phyloP scores from a whole-genome alignment of 2,797 vertebrate species.

The Trachops cirrhosus region DNA sequence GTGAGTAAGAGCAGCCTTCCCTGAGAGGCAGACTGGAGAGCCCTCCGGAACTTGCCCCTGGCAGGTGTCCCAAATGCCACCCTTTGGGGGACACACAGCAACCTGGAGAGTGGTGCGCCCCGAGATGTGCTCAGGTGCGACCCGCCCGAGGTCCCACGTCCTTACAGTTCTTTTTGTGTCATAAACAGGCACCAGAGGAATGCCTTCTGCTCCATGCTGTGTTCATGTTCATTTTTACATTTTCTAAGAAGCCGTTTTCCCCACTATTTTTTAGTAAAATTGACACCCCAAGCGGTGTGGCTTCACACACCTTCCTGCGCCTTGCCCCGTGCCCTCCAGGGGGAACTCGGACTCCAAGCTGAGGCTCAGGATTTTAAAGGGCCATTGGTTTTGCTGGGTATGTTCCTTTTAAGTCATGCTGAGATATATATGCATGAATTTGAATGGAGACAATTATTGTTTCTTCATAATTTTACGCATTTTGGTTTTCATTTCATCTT shows the following conservation, averaged over 20 bases:
- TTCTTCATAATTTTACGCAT: slow-evolving; percentile 1
- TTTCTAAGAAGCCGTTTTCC: background rate
- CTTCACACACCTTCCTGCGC: background rate
- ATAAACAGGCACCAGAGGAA: background rate
- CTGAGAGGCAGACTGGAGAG: background rate
- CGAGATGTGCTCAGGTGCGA: background rate
- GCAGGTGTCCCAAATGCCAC: background rate
- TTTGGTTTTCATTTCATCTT: slow-evolving; percentile 21
- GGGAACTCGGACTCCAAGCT: background rate
- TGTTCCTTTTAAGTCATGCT: background rate
- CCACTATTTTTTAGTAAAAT: background rate
- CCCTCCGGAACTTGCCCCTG: background rate
- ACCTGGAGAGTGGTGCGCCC: background rate
- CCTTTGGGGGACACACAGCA: background rate
- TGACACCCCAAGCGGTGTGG: background rate
- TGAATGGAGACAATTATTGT: background rate
- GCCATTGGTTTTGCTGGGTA: background rate
- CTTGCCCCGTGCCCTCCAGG: background rate
- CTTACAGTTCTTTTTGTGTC: background rate
- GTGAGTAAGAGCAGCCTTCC: background rate
- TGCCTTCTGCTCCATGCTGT: background rate
- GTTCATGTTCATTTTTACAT: background rate
- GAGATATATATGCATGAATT: background rate
- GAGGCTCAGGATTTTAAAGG: background rate
- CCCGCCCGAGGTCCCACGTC: background rate